Evolutionary conservation across 2,888 invertebrate species (phyloP), one percentile per base, ranked within the genome.

Genomic region (Noctua comes): DNA sequence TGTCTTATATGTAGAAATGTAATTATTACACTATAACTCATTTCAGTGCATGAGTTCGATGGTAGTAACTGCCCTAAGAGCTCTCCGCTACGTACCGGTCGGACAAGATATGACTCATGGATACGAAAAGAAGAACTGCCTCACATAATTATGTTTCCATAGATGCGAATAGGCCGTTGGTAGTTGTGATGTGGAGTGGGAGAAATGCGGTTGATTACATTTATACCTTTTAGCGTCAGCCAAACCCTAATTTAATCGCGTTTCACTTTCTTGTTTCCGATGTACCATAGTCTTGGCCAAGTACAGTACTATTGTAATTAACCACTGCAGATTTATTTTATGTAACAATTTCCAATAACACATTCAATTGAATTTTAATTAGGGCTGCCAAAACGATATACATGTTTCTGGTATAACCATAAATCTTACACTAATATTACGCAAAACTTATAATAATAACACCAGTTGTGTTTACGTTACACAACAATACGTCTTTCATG

Each of bases 371-470:
- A 84, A 90, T 85, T 89, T 89, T 91, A 93, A 92, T 90, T 91
- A 96, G 96, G 96, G 96, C 96, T 96, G 96, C 96, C 96, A 96
- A 96, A 96, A 93, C 90, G 90, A 93, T 94, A 93, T 92, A 91
- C 92, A 91, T 92, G 91, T 93, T 92, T 91, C 91, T 92, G 91
- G 92, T 93, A 91, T 86, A 78, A 82, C 75, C 78, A 81, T 82
- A 69, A 73, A 78, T 70, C 87, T 83, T 88, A 85, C 48, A 71
- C 76, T 82, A 68, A 75, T 69, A 73, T 54, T 74, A 82, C 85
- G 85, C 76, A 76, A 64, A 59, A 65, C 87, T 84, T 88, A 84
- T 76, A 43, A 80, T 72, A 77, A 73, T 77, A 71, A 71, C 71
- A 76, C 71, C 71, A 83, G 59, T 71, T 57, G 57, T 68, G 54